Evolutionary conservation across 2,797 vertebrate species (phyloP).

Genomic region (Leptatherina wallacei): DNA sequence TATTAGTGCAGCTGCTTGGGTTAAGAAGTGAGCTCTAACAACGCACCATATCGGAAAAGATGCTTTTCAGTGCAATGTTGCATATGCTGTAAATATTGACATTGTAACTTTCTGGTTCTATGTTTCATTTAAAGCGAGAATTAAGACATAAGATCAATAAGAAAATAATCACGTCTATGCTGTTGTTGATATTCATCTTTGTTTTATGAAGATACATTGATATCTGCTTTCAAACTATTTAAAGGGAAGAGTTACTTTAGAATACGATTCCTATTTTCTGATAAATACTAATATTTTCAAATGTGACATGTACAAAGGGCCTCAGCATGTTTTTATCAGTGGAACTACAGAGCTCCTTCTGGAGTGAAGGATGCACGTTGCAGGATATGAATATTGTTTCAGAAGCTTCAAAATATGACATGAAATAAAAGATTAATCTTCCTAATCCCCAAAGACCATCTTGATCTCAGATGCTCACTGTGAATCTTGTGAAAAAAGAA

Average conservation of each 20-base stretch:
- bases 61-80: conserved; percentile 6
- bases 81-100: conserved; percentile 7
- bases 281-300: conserved; percentile 45
- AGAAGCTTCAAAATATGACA: conserved; percentile 76
- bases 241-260: conserved; percentile 2
- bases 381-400: conserved; percentile 82
- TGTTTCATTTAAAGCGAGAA: background rate
- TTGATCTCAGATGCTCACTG: conserved; percentile 82
- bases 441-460: conserved; percentile 85
- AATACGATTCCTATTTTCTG: conserved; percentile 24
- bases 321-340: conserved; percentile 60
- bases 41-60: conserved; percentile 22
- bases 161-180: background rate
- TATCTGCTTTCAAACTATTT: conserved; percentile 25
- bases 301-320: conserved; percentile 36
- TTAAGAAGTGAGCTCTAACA: conserved; percentile 37
- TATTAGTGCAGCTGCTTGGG: conserved; percentile 58
- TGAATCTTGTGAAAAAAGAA: conserved; percentile 67
- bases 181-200: background rate
- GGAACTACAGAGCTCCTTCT: conserved; percentile 36
- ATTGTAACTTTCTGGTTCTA: background rate
- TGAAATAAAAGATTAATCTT: conserved; percentile 79
- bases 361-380: conserved; percentile 57
- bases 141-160: background rate
- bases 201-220: conserved; percentile 6